Percentiles rank a stretch among this genome's conserved stretches.
These are phyloP conservation scores for Cheirogaleus medius DNA, from an alignment of 2,113 vertebrate species.

Conservation along the genomic window DNA sequence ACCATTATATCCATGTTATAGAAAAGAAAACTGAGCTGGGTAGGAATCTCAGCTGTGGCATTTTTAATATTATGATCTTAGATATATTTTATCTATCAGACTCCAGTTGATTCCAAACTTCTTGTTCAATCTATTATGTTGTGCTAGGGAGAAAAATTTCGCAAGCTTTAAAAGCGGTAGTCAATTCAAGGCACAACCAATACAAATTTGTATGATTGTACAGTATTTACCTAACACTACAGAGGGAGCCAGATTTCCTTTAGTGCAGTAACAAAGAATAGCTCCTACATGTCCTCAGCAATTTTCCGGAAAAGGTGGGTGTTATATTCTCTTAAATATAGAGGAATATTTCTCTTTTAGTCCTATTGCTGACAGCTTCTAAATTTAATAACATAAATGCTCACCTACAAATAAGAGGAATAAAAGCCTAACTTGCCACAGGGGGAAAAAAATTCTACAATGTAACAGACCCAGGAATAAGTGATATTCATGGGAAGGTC, in stretches of 20 bases:
- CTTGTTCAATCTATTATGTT: conserved; percentile 24
- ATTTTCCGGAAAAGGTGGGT: neutral
- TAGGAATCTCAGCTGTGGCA: neutral
- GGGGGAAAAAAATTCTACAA: neutral
- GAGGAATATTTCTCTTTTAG: conserved; percentile 33
- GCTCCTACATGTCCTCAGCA: neutral
- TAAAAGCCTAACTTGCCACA: conserved; percentile 31
- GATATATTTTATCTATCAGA: neutral
- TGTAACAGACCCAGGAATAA: conserved; percentile 8
- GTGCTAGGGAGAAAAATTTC: neutral
- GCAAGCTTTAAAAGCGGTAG: conserved; percentile 21
- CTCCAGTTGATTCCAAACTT: neutral
- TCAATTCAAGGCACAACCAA: neutral
- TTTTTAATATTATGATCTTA: neutral
- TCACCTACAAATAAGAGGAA: conserved; percentile 47
- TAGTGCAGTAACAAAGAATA: neutral
- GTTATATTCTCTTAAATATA: neutral
- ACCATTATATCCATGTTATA: neutral
- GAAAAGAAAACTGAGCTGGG: neutral
- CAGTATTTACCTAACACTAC: neutral
- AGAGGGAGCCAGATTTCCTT: neutral
- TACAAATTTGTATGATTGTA: neutral
- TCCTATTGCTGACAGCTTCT: conserved; percentile 45
- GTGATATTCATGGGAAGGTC: conserved; percentile 25
- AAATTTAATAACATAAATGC: conserved; percentile 54